Evolutionary conservation across 2,888 invertebrate species (phyloP), one percentile per base, ranked within the genome.

Genomic region (Erebia epiphron): DNA sequence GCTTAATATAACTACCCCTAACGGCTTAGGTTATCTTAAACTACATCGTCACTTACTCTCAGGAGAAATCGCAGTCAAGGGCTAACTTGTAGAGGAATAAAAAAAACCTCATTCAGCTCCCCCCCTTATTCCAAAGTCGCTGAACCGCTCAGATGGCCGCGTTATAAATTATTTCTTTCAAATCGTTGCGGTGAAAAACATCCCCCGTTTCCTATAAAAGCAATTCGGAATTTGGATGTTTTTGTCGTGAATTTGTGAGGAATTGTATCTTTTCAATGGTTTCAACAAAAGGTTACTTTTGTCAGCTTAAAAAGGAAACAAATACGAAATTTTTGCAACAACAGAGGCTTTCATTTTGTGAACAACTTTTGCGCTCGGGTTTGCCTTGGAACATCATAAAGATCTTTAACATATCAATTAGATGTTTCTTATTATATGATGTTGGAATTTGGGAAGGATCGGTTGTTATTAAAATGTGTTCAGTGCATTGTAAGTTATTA

Each of bases 141-240:
- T 54, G 73, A 70, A 68, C 70, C 73, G 71, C 73, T 73, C 68
- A 71, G 67, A 70, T 72, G 79, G 79, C 78, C 78, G 76, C 76
- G 76, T 77, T 68, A 79, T 79, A 79, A 82, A 80, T 80, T 78
- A 79, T 79, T 76, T 76, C 71, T 76, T 73, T 71, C 52, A 52
- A 66, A 70, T 69, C 66, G 66, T 52, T 68, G 65, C 62, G 71
- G 71, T 67, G 54, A 72, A 70, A 67, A 72, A 68, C 57, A 52
- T 65, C 49, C 52, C 64, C 62, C 61, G 60, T 71, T 73, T 67
- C 49, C 61, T 46, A 54, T 49, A 70, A 65, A 67, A 56, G 61
- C 43, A 61, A 66, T 61, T 67, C 43, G 52, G 67, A 61, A 60
- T 66, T 66, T 49, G 46, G 67, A 58, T 57, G 26, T 68, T 71